Conservation (phyloP, 2,888 invertebrate species). For the Meganola albula region DNA sequence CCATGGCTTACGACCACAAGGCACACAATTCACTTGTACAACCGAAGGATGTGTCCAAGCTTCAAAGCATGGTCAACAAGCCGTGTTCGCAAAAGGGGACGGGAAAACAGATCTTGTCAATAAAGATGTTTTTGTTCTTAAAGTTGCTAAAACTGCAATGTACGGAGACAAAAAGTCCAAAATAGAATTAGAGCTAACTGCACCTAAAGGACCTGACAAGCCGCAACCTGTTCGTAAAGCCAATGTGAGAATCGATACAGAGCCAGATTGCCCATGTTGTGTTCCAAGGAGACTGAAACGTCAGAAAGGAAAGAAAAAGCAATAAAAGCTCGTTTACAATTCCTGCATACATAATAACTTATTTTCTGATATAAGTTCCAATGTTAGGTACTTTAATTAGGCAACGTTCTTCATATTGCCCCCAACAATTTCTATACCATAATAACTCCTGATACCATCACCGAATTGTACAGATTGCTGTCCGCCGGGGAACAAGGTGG, state of each 20-base stretch:
- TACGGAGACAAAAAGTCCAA: slow-evolving; percentile 80
- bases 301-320: slow-evolving; percentile 35
- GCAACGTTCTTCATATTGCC: no score
- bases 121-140: slow-evolving; percentile 79
- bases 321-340: no score
- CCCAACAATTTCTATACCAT: slow-evolving; percentile 12
- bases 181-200: slow-evolving; percentile 80
- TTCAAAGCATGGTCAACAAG: slow-evolving; percentile 52
- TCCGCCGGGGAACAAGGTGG: slow-evolving; percentile 66
- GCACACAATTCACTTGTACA: slow-evolving; percentile 64
- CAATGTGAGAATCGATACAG: slow-evolving; percentile 52
- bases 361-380: no score
- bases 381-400: no score
- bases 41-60: slow-evolving; percentile 61
- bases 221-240: slow-evolving; percentile 66
- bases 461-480: slow-evolving; percentile 71
- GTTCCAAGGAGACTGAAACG: slow-evolving; percentile 40
- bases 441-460: slow-evolving; percentile 31
- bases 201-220: slow-evolving; percentile 80
- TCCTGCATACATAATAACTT: no score
- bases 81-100: slow-evolving; percentile 46
- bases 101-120: slow-evolving; percentile 62
- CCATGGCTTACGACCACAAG: slow-evolving; percentile 46
- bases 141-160: slow-evolving; percentile 82
- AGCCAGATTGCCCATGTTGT: slow-evolving; percentile 57